These are phyloP conservation scores for Phoxinus phoxinus DNA, from an alignment of 2,113 vertebrate species.

Conservation along the genomic window DNA sequence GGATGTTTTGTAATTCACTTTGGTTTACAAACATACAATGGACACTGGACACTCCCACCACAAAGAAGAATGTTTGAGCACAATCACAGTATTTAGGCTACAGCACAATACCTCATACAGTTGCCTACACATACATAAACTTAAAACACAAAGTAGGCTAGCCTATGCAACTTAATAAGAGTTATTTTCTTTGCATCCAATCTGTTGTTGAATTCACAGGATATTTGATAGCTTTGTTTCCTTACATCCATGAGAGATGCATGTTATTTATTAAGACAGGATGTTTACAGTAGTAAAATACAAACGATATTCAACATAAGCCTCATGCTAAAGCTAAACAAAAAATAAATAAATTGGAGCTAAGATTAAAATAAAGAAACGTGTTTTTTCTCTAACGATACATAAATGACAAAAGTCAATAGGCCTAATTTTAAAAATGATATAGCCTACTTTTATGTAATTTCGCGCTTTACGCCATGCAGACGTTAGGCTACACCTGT, in stretches of 20 bases:
- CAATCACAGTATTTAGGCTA: slow-evolving; percentile 56
- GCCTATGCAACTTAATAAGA: background rate
- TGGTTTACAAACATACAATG: slow-evolving; percentile 19
- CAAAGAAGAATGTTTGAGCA: slow-evolving; percentile 23
- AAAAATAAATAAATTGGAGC: background rate
- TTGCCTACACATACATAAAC: slow-evolving; percentile 48
- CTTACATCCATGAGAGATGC: background rate
- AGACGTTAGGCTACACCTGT: background rate
- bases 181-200: background rate
- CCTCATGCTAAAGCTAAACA: background rate
- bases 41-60: slow-evolving; percentile 44
- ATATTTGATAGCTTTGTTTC: slow-evolving; percentile 13
- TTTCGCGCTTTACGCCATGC: too few species aligned
- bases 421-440: background rate
- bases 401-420: background rate
- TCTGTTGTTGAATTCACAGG: background rate
- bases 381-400: background rate
- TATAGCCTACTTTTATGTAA: background rate
- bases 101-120: slow-evolving; percentile 25
- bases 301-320: background rate
- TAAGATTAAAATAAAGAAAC: background rate
- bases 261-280: slow-evolving; percentile 6
- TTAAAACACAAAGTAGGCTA: background rate
- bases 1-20: slow-evolving; percentile 5
- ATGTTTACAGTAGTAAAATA: background rate